A percentile compares a stretch with the other conserved stretches of the same genome.
Evolutionary conservation across 2,797 vertebrate genomes (phyloP).

Genomic region (Brotogeris chrysoptera): DNA sequence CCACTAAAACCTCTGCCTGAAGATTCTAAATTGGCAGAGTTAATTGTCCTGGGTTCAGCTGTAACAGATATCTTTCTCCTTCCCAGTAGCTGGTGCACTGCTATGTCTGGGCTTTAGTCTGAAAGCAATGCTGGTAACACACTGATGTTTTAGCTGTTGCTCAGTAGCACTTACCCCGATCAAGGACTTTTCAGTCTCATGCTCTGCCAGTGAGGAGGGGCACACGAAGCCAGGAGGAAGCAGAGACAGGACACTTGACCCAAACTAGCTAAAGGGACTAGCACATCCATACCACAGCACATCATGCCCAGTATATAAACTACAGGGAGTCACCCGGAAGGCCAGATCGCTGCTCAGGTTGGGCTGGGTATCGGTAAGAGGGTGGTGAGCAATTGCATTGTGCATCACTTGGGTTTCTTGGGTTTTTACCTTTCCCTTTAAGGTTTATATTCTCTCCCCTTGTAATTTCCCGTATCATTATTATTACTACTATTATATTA

Average conservation of each 20-base stretch:
- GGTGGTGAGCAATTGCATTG: not conserved
- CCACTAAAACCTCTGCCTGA: not conserved
- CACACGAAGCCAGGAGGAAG: not conserved
- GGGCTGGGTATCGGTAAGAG: not conserved
- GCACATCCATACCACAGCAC: not conserved
- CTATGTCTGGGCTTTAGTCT: not conserved
- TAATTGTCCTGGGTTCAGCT: not conserved
- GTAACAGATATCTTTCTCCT: not conserved
- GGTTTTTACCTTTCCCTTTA: not conserved
- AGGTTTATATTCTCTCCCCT: not conserved
- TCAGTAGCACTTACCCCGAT: not conserved
- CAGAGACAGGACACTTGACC: not conserved
- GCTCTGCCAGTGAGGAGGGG: not conserved
- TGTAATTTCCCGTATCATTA: not conserved
- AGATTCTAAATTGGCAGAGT: not conserved
- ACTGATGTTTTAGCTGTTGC: not conserved
- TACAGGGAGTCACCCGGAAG: not conserved
- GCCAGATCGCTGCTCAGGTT: not conserved
- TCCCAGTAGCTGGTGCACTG: not conserved
- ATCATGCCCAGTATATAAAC: not conserved
- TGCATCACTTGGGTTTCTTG: not conserved
- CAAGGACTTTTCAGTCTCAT: not conserved
- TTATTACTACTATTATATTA: not conserved
- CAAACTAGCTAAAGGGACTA: not conserved
- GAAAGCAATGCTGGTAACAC: not conserved